Base-by-base conservation (phyloP, 2,113 vertebrate species). In the Seriola rivoliana region DNA sequence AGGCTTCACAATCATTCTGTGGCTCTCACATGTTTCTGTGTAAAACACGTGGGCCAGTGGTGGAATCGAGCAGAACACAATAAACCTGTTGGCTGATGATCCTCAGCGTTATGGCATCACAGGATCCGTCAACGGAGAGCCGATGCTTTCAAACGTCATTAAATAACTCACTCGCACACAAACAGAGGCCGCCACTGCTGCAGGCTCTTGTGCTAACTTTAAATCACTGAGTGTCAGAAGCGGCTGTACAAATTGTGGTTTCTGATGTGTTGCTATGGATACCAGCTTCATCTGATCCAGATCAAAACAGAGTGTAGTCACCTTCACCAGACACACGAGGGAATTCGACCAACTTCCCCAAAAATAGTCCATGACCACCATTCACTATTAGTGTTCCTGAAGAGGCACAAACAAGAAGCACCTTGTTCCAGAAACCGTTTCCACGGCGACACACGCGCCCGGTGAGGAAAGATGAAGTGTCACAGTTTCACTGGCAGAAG, bases 401-500 rank as follows among this genome's bases (percentile, higher is more conserved):
- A 57, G 75, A 84, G 82, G 80, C 79, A 72, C 82, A 17, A 65
- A 70, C 68, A 40, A 72, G 32, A 44, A 36, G 1, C 4, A 52
- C 5, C 52, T 38, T 8, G 42, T 34, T 78, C 65, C 34, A 60
- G 48, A 46, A 70, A 77, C 34, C 0, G 3, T 40, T 58, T 62
- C 21, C 3, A 17, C 71, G 9, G 50, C 16, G 68, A 19, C 46
- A 46, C 71, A 25, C 21, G 0, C 0, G 64, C 4, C 79, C 52
- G 75, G 36, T 11, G 68, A 34, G 66, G 25, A 67, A 55, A 58
- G 10, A 75, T 10, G 50, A 76, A 77, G 50, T 14, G 68, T 86
- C 84, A 85, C 78, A 71, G 80, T 85, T 75, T 80, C 62, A 68
- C 80, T 72, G 4, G 29, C 71, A 71, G 58, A 71, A 76, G 70